phyloP scores from a whole-genome alignment of 2,113 vertebrate genomes.

The Hippocampus comes region DNA sequence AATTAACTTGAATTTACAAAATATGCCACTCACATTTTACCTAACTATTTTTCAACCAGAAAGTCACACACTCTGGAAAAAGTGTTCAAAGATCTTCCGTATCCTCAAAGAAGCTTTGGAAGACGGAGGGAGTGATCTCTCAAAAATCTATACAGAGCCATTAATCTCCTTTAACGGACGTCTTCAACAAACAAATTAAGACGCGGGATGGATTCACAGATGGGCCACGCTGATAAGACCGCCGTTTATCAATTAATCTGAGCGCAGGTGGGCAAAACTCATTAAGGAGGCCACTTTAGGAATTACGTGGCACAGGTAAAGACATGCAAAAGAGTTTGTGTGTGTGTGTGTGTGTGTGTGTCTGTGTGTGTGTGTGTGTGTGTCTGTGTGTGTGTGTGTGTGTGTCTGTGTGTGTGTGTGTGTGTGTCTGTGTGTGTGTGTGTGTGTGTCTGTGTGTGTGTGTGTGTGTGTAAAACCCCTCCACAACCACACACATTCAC shows the following conservation, averaged over 20 bases:
- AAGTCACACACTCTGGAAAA: not conserved
- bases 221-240: constrained; percentile 56
- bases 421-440: not conserved
- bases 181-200: constrained; percentile 77
- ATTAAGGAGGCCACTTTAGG: constrained; percentile 67
- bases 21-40: not conserved
- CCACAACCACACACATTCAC: not conserved
- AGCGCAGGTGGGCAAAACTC: constrained; percentile 67
- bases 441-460: constrained; percentile 2
- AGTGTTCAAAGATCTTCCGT: not conserved
- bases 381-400: constrained; percentile 1
- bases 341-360: constrained; percentile 19
- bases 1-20: not conserved
- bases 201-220: constrained; percentile 71
- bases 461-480: not conserved
- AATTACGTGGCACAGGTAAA: constrained; percentile 63
- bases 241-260: constrained; percentile 74
- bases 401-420: not conserved
- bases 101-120: not conserved
- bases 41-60: not conserved
- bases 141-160: constrained; percentile 59
- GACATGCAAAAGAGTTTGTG: constrained; percentile 22
- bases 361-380: not conserved
- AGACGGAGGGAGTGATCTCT: constrained; percentile 16
- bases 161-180: constrained; percentile 73